These are phyloP conservation scores for Rhagium mordax DNA, from an alignment of 2,888 invertebrate species.

Conservation along the genomic window DNA sequence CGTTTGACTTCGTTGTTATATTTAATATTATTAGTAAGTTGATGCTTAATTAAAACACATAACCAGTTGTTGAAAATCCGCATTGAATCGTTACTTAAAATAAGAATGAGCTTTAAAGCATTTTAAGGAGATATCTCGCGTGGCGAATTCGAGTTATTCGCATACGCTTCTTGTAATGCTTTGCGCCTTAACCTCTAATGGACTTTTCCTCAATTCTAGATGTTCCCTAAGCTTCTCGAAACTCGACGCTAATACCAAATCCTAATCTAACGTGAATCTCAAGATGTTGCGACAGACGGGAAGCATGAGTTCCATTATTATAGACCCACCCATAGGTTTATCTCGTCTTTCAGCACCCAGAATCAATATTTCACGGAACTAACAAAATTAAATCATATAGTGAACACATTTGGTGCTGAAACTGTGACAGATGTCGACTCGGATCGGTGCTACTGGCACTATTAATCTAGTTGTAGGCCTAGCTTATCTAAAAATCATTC, in stretches of 20 bases:
- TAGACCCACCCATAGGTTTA: conserved; percentile 13
- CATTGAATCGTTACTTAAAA: not conserved
- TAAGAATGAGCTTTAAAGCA: not conserved
- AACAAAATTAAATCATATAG: conserved; percentile 16
- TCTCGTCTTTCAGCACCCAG: conserved; percentile 23
- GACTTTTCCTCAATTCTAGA: not conserved
- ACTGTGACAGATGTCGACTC: conserved; percentile 15
- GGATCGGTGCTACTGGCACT: not conserved
- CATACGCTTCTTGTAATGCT: not conserved
- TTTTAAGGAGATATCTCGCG: not conserved
- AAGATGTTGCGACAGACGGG: conserved; percentile 19
- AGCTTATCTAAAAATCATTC: conserved; percentile 11
- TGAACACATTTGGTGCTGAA: conserved; percentile 8
- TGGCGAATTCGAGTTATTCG: not conserved
- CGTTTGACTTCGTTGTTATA: no score
- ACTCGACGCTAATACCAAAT: not conserved
- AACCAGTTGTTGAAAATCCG: no score
- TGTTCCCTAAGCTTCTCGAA: not conserved
- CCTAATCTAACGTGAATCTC: conserved; percentile 15
- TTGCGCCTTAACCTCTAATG: not conserved
- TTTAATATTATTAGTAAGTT: no score
- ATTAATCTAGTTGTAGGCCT: conserved; percentile 26
- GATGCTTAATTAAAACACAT: no score
- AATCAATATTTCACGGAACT: conserved; percentile 20
- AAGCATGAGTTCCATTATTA: conserved; percentile 9